Evolutionary conservation across 2,888 invertebrate genomes (phyloP).

Genomic region (Trisateles emortualis): DNA sequence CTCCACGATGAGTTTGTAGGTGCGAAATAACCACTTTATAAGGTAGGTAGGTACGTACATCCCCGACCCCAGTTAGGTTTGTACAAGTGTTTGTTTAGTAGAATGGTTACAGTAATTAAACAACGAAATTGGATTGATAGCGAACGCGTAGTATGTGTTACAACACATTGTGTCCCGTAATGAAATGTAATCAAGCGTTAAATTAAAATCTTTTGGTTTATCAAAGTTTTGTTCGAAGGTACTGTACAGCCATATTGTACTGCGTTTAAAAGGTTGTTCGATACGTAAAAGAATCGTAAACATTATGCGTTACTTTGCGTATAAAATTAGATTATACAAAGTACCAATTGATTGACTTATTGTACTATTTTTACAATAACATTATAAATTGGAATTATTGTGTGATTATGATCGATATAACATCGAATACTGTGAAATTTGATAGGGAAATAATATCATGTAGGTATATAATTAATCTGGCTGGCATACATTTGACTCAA

Average conservation of each 20-base stretch:
- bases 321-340: background rate
- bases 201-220: conserved; percentile 69
- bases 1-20: conserved; percentile 65
- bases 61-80: conserved; percentile 18
- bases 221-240: conserved; percentile 46
- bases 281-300: conserved; percentile 10
- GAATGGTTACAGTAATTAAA: conserved; percentile 75
- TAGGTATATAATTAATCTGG: no score
- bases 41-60: conserved; percentile 15
- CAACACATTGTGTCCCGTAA: conserved; percentile 70
- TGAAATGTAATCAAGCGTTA: conserved; percentile 74
- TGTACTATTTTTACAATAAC: background rate
- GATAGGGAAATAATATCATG: no score
- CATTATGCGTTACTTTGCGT: background rate
- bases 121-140: conserved; percentile 72
- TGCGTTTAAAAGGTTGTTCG: conserved; percentile 17
- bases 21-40: conserved; percentile 50
- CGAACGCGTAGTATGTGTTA: conserved; percentile 60
- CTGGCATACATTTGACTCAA: no score
- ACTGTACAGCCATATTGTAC: conserved; percentile 24
- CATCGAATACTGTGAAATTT: background rate
- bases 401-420: background rate
- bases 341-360: background rate
- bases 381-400: background rate
- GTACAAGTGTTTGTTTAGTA: conserved; percentile 51